These are phyloP conservation scores for Reticulitermes speratus DNA, from an alignment of 1,140 invertebrate genomes.

Conservation along the genomic window DNA sequence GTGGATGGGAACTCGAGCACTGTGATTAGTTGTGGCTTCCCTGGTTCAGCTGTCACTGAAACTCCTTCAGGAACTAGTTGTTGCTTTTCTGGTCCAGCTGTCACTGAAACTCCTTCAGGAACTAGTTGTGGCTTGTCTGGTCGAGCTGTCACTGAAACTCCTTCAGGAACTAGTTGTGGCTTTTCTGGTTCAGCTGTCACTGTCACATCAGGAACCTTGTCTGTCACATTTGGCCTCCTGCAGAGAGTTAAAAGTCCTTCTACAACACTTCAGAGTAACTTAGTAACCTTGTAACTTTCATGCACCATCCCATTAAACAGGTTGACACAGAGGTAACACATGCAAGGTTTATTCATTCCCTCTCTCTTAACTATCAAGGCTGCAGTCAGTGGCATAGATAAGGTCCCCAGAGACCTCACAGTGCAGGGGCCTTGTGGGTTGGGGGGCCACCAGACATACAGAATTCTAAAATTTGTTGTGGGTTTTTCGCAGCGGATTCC, in stretches of 20 bases:
- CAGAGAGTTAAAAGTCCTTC: neutral
- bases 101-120: constrained; percentile 29
- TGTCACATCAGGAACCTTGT: neutral
- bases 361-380: no score
- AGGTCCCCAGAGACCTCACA: no score
- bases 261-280: no score
- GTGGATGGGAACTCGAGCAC: constrained; percentile 41
- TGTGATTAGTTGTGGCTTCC: constrained; percentile 36
- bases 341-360: no score
- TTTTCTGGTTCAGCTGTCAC: neutral
- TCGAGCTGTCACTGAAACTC: neutral
- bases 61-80: neutral
- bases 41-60: neutral
- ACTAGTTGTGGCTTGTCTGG: constrained; percentile 33
- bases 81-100: neutral
- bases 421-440: no score
- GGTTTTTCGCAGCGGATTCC: no score
- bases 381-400: no score
- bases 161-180: neutral
- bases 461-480: no score
- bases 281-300: no score
- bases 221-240: neutral
- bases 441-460: no score
- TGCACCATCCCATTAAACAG: no score
- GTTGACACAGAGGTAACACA: no score